phyloP scores from a whole-genome alignment of 2,797 vertebrate species.

The Natrix natrix region DNA sequence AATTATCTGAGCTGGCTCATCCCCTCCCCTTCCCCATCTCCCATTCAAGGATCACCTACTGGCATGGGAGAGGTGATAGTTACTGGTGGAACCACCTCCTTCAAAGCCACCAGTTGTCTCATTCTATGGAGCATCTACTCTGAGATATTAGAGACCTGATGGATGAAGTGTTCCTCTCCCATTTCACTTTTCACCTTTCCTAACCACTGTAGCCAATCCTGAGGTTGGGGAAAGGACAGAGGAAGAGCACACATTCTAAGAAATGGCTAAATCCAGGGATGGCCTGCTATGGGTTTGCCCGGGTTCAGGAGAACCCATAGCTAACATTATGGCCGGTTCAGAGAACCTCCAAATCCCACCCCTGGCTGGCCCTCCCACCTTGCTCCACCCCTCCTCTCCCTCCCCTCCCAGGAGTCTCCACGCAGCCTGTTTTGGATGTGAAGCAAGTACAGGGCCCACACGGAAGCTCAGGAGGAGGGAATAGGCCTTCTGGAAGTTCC shows the following conservation, averaged over 20 bases:
- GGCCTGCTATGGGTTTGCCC: too few relatives aligned
- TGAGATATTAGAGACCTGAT: background rate
- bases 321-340: too few relatives aligned
- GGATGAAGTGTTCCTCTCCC: background rate
- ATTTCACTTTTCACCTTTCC: background rate
- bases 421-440: too few relatives aligned
- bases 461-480: too few relatives aligned
- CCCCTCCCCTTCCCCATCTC: background rate
- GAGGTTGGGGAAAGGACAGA: background rate
- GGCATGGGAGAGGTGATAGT: background rate
- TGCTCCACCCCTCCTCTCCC: too few relatives aligned
- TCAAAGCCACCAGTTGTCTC: background rate
- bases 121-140: background rate
- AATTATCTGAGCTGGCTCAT: background rate
- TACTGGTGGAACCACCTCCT: background rate
- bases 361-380: too few relatives aligned
- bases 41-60: background rate
- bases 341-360: too few relatives aligned
- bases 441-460: too few relatives aligned
- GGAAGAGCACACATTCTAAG: background rate
- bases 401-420: too few relatives aligned
- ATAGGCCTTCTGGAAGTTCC: too few relatives aligned
- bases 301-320: too few relatives aligned
- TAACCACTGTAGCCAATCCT: background rate
- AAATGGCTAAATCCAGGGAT: background rate